Evolutionary conservation across 2,797 vertebrate genomes (phyloP).

Genomic region (Sciaenops ocellatus): DNA sequence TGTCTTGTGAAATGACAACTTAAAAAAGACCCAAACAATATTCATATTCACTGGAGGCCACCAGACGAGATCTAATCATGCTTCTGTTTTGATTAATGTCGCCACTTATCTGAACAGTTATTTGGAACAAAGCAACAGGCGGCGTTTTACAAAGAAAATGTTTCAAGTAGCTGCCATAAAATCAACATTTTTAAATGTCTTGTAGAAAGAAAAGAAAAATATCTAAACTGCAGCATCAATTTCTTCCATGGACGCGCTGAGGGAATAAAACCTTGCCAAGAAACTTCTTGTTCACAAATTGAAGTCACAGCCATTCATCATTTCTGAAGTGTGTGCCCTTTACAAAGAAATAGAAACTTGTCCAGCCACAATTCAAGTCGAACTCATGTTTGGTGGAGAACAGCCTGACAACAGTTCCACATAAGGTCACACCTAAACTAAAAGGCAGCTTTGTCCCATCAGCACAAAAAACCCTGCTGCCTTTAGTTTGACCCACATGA

Average conservation of each 20-base stretch:
- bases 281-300: conserved; percentile 56
- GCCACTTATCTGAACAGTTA: conserved; percentile 5
- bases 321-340: conserved; percentile 64
- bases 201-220: conserved; percentile 4
- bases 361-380: conserved; percentile 43
- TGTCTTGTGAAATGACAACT: conserved; percentile 15
- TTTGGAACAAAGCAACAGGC: conserved; percentile 31
- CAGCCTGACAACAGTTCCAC: conserved; percentile 35
- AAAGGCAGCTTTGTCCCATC: conserved; percentile 59
- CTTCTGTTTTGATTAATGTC: conserved; percentile 28
- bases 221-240: conserved; percentile 25
- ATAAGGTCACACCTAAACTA: conserved; percentile 56
- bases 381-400: conserved; percentile 23
- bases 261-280: conserved; percentile 37
- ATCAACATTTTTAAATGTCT: conserved; percentile 20
- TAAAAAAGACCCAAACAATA: conserved; percentile 18
- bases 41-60: background rate
- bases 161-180: conserved; percentile 36
- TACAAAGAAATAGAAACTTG: conserved; percentile 46
- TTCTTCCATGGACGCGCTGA: conserved; percentile 16
- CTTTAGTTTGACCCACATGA: conserved; percentile 64
- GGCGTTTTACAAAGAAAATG: background rate
- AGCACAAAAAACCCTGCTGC: conserved; percentile 52
- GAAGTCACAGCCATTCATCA: conserved; percentile 61
- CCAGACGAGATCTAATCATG: background rate